These are phyloP conservation scores for Colinus virginianus DNA, from an alignment of 2,113 vertebrate species.

Conservation along the genomic window DNA sequence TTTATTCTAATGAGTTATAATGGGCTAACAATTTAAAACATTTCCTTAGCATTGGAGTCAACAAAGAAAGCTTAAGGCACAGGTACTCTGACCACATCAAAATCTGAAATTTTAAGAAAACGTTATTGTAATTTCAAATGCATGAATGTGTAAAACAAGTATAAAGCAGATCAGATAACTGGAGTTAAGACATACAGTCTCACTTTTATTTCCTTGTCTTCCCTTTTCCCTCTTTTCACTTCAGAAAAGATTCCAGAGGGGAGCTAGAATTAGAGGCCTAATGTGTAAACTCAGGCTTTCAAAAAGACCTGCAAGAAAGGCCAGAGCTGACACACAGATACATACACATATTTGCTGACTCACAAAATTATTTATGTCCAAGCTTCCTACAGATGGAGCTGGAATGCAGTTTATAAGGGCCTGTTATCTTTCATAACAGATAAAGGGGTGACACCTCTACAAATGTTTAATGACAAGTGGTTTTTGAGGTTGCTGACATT, in stretches of 20 bases:
- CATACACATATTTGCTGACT: background rate
- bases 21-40: background rate
- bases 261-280: background rate
- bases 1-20: background rate
- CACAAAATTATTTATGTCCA: slow-evolving; percentile 17
- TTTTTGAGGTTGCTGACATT: background rate
- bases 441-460: background rate
- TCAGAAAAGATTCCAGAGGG: background rate
- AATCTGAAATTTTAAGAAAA: background rate
- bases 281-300: background rate
- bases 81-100: background rate
- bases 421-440: background rate
- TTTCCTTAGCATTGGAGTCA: background rate
- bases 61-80: background rate
- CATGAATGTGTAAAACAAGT: background rate
- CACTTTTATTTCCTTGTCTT: background rate
- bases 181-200: background rate
- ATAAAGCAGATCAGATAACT: background rate
- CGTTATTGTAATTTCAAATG: background rate
- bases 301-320: background rate
- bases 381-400: slow-evolving; percentile 69
- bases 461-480: background rate
- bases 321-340: background rate
- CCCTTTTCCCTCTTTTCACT: background rate
- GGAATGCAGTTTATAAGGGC: slow-evolving; percentile 28